phyloP scores from a whole-genome alignment of 2,888 invertebrate genomes.

The Melikaiella ostensackeni region DNA sequence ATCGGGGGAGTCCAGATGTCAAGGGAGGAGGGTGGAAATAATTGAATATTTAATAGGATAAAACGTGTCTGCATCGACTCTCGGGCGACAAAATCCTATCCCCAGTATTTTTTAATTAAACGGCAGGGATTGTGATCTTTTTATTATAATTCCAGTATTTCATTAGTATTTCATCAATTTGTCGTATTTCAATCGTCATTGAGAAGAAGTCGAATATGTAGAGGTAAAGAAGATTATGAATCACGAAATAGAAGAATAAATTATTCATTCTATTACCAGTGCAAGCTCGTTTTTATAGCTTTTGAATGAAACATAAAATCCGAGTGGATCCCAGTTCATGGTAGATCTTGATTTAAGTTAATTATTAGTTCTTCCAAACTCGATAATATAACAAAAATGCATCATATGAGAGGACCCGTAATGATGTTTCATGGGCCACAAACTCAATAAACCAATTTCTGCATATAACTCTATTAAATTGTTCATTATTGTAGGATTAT shows the following conservation, averaged over 20 bases:
- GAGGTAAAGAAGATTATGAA: background rate
- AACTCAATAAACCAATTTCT: background rate
- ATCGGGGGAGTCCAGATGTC: slow-evolving; percentile 42
- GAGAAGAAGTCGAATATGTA: background rate
- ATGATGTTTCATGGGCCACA: background rate
- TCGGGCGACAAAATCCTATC: slow-evolving; percentile 21
- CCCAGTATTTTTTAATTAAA: slow-evolving; percentile 32
- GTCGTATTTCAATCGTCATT: slow-evolving; percentile 3
- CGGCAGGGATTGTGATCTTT: slow-evolving; percentile 15
- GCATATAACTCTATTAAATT: background rate
- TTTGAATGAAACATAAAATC: background rate
- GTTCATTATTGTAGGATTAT: background rate
- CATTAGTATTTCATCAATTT: slow-evolving; percentile 1
- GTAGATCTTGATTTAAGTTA: background rate
- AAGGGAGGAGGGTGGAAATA: slow-evolving; percentile 58
- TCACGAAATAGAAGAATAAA: background rate
- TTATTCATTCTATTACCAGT: background rate
- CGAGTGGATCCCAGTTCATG: background rate
- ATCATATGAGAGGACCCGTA: too few relatives aligned
- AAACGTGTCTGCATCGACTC: slow-evolving; percentile 49
- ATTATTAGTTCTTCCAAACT: background rate
- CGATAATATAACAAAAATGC: background rate
- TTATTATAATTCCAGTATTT: slow-evolving; percentile 7
- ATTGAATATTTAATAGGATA: slow-evolving; percentile 66
- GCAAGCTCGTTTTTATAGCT: background rate